Conservation (phyloP, 2,113 vertebrate species). For the Egretta garzetta region DNA sequence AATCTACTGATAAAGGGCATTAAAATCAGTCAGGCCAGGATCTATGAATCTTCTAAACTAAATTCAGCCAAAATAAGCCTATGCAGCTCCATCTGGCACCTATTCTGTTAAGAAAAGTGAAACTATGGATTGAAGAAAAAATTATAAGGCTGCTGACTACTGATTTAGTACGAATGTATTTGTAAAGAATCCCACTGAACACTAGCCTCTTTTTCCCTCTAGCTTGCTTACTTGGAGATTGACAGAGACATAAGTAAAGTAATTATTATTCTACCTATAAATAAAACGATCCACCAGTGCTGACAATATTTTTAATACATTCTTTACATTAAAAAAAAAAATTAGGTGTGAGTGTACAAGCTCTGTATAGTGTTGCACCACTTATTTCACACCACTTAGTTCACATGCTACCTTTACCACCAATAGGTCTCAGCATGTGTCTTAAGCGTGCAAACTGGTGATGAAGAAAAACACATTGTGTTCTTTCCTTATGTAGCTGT, state of each 20-base stretch:
- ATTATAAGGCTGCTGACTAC: neutral
- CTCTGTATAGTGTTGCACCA: neutral
- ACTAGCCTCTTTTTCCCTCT: neutral
- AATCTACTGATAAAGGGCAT: neutral
- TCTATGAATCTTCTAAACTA: neutral
- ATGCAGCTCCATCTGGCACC: neutral
- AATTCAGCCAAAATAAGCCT: neutral
- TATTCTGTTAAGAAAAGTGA: neutral
- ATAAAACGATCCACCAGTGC: neutral
- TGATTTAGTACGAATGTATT: neutral
- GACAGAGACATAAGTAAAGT: neutral
- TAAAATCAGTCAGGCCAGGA: neutral
- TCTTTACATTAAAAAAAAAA: neutral
- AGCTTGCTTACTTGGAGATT: neutral
- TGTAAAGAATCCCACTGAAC: neutral
- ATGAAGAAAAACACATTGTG: neutral
- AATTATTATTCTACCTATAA: neutral
- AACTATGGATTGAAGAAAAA: neutral
- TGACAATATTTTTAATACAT: neutral
- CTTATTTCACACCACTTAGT: neutral
- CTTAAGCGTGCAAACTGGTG: neutral
- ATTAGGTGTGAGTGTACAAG: neutral
- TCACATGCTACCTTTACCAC: neutral
- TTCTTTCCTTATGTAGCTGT: neutral
- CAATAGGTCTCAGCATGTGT: neutral